A percentile compares a stretch with the other conserved stretches of the same genome.
Evolutionary conservation across 2,888 invertebrate species (phyloP).

Genomic region (Chaetoderma sp.): DNA sequence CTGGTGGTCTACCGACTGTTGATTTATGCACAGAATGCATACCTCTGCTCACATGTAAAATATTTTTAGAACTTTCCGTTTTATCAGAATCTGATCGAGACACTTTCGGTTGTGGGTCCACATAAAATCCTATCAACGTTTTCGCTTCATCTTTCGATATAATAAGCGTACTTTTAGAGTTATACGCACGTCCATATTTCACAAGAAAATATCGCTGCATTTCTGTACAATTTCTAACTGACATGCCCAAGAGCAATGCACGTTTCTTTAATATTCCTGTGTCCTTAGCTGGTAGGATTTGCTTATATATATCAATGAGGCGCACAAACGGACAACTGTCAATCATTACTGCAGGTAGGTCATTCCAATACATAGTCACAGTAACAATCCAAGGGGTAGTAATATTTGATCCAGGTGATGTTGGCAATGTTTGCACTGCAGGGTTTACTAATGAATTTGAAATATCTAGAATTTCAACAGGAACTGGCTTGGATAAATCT

Average conservation of each 20-base stretch:
- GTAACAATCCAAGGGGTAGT: constrained; percentile 61
- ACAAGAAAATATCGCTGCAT: constrained; percentile 69
- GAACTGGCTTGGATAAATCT: no score
- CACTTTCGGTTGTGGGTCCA: constrained; percentile 57
- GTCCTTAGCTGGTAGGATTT: constrained; percentile 68
- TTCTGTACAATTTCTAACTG: constrained; percentile 65
- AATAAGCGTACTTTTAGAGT: constrained; percentile 66
- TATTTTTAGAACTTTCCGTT: no score
- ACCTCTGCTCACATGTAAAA: no score
- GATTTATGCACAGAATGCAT: no score
- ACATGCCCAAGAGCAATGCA: constrained; percentile 63
- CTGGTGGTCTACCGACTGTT: no score
- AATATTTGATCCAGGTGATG: constrained; percentile 37
- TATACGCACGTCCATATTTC: constrained; percentile 66
- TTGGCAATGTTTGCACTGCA: no score
- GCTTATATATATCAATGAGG: constrained; percentile 68
- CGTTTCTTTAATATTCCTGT: constrained; percentile 68
- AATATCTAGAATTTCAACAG: no score
- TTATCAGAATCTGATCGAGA: no score
- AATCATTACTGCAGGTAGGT: constrained; percentile 66
- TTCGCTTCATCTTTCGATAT: constrained; percentile 64
- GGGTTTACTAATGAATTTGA: no score
- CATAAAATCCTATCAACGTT: constrained; percentile 65
- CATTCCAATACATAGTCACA: constrained; percentile 68
- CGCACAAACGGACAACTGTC: constrained; percentile 62